Evolutionary conservation across 2,113 vertebrate species (phyloP), one percentile per base, ranked within the genome.

Genomic region (Campylorhamphus procurvoides): DNA sequence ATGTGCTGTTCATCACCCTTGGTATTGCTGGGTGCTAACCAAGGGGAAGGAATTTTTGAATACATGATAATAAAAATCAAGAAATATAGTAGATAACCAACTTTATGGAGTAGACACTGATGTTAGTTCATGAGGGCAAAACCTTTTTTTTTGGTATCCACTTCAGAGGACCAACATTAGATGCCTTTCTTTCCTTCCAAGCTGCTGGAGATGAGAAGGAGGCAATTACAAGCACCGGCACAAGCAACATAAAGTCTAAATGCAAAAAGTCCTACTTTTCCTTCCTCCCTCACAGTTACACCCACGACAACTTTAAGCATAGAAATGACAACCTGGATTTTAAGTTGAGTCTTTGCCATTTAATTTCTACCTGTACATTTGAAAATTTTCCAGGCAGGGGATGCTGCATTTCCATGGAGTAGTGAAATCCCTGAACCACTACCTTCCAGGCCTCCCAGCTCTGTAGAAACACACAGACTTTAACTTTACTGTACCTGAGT

Each of bases 41-140:
- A 60, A 82, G 22, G 66, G 33, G 56, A 94, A 68, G 63, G 55
- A 95, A 64, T 44, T 88, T 64, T 80, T 93, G 79, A 80, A 46
- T 91, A 83, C 75, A 71, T 35, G 79, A 84, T 76, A 58, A 37
- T 69, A 78, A 83, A 90, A 92, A 87, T 90, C 50, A 93, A 81
- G 84, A 76, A 71, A 78, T 31, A 25, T 71, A 93, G 72, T 60
- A 96, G 72, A 80, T 77, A 93, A 79, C 10, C 58, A 94, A 35
- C 82, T 83, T 90, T 49, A 77, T 83, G 37, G 53, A 86, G 50
- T n/a, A 49, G 77, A 50, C 18, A 66, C 33, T 71, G 9, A 29
- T 46, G n/a, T 24, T 42, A 53, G 44, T 42, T 85, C 49, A 62
- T 3, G 9, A 88, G 10, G 20, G 39, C 40, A 78, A 72, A 93